These are phyloP conservation scores for Andrena camellia DNA, from an alignment of 2,888 invertebrate genomes.

Conservation along the genomic window DNA sequence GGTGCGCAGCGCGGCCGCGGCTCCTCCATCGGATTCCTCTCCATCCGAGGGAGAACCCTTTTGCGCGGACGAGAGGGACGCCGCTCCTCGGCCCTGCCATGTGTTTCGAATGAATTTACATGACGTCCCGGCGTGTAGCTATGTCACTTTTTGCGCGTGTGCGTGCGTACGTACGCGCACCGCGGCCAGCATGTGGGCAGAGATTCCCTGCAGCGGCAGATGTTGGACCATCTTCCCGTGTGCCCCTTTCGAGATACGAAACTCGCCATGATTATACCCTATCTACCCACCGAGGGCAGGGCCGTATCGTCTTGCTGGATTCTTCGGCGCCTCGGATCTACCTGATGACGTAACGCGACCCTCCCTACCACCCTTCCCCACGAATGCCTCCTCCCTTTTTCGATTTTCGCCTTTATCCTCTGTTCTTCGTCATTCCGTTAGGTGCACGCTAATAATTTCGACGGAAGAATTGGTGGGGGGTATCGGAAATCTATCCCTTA, in stretches of 20 bases:
- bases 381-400: not conserved
- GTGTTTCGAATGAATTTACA: constrained; percentile 79
- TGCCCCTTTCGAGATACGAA: constrained; percentile 73
- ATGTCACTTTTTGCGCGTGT: constrained; percentile 72
- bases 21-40: constrained; percentile 57
- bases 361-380: not conserved
- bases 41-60: constrained; percentile 59
- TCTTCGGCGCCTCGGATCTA: constrained; percentile 54
- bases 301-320: constrained; percentile 68
- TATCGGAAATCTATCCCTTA: no score
- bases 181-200: constrained; percentile 79
- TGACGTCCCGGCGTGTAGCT: constrained; percentile 70
- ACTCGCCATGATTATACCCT: constrained; percentile 75
- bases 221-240: constrained; percentile 79
- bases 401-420: not conserved
- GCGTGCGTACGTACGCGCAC: constrained; percentile 57
- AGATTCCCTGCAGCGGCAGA: constrained; percentile 83
- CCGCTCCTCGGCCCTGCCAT: constrained; percentile 69
- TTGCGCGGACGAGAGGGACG: constrained; percentile 58
- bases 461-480: no score
- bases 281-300: constrained; percentile 69
- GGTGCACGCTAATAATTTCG: no score
- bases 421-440: not conserved
- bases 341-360: constrained; percentile 44
- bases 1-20: constrained; percentile 31